These are phyloP conservation scores for Cossypha caffra DNA, from an alignment of 2,797 vertebrate genomes.

Conservation along the genomic window DNA sequence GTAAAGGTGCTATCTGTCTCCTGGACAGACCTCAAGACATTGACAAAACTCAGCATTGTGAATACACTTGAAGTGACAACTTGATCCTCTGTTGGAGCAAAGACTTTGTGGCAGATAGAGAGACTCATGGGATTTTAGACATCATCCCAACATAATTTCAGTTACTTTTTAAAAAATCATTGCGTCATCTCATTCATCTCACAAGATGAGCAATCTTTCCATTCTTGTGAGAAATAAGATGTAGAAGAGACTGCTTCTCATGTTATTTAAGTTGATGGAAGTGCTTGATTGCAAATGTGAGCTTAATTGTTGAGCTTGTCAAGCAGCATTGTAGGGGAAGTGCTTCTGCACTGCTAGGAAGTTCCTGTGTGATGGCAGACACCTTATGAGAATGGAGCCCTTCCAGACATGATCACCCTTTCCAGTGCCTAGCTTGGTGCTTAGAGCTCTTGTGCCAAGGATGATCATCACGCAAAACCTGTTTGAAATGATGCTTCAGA, in stretches of 20 bases:
- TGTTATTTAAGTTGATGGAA: neutral
- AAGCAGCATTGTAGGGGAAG: neutral
- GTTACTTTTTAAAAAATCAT: neutral
- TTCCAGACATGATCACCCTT: neutral
- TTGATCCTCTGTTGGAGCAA: neutral
- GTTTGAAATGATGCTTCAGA: neutral
- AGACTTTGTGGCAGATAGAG: neutral
- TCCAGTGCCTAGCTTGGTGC: neutral
- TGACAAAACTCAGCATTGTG: neutral
- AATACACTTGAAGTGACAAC: neutral
- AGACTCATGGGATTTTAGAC: neutral
- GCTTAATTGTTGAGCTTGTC: neutral
- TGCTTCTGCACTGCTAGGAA: neutral
- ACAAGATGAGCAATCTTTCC: neutral
- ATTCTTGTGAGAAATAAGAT: neutral
- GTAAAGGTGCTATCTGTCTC: neutral
- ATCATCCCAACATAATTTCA: fast-evolving
- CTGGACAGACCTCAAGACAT: neutral
- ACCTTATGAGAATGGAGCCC: neutral
- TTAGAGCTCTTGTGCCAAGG: neutral
- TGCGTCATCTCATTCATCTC: neutral
- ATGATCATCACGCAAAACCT: neutral
- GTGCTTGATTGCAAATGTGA: neutral
- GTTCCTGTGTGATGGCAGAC: neutral
- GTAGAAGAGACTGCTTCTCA: neutral